phyloP scores from a whole-genome alignment of 2,113 vertebrate genomes.

The Microcebus ravelobensis region DNA sequence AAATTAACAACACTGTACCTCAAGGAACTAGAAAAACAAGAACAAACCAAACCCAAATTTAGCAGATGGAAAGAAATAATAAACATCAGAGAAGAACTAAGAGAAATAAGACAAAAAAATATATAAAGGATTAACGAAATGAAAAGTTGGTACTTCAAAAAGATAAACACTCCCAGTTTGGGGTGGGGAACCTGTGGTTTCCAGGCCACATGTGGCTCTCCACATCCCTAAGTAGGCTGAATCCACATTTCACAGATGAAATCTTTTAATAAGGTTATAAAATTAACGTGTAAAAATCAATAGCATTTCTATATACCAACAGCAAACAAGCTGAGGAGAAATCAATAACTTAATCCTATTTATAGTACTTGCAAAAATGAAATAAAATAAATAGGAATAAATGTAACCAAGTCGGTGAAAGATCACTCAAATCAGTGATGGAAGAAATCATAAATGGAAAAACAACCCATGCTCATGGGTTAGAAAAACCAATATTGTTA shows the following conservation, averaged over 20 bases:
- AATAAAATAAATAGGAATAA: background rate
- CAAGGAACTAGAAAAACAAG: background rate
- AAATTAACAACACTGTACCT: background rate
- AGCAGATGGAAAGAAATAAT: background rate
- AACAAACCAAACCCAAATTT: background rate
- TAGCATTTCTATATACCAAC: background rate
- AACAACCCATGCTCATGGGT: background rate
- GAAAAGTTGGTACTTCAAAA: background rate
- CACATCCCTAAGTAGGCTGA: too few species aligned
- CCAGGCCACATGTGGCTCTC: too few species aligned
- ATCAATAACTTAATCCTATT: background rate
- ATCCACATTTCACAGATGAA: too few species aligned
- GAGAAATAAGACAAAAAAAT: background rate
- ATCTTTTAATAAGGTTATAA: background rate
- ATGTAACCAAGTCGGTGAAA: background rate
- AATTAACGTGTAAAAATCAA: background rate
- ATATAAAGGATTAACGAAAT: background rate
- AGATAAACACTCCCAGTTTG: background rate
- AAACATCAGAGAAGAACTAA: background rate
- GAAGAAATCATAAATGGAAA: background rate
- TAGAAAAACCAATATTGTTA: background rate
- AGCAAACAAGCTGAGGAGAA: background rate
- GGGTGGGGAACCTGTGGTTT: too few species aligned
- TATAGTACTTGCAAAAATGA: background rate
- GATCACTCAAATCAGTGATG: too few species aligned